phyloP scores from a whole-genome alignment of 64 coral and sea anemone genomes.

The Montipora capricornis region DNA sequence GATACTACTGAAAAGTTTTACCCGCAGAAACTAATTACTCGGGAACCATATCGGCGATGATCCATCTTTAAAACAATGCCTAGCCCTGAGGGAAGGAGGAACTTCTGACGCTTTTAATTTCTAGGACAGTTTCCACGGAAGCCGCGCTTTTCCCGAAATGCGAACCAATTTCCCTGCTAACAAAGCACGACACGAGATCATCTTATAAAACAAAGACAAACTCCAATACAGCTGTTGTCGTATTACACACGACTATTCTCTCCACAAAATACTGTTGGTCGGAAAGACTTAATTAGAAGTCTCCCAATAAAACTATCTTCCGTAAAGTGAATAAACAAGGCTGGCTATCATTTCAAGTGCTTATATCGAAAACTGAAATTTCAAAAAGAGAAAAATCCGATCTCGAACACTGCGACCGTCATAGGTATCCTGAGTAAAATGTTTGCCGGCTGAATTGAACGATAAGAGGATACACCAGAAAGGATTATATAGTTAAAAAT shows the following conservation, averaged over 20 bases:
- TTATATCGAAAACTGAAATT: constrained; percentile 22
- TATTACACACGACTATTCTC: constrained; percentile 36
- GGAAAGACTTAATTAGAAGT: constrained; percentile 60
- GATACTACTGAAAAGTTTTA: constrained; percentile 32
- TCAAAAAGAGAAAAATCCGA: too few species aligned
- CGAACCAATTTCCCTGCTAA: constrained; percentile 43
- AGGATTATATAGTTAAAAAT: constrained; percentile 7
- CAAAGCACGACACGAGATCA: constrained; percentile 51
- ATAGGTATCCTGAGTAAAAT: neutral
- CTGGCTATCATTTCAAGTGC: neutral
- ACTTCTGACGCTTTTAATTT: constrained; percentile 12
- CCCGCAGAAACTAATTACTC: constrained; percentile 43
- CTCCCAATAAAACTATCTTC: constrained; percentile 38
- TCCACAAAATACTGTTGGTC: constrained; percentile 41
- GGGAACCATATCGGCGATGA: neutral
- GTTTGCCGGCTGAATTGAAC: neutral
- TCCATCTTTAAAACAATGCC: neutral
- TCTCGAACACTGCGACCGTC: neutral
- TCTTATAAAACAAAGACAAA: constrained; percentile 22
- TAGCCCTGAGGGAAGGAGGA: constrained; percentile 5
- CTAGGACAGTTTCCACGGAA: constrained; percentile 36
- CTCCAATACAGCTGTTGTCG: constrained; percentile 39
- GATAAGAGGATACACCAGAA: constrained; percentile 15
- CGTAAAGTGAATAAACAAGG: constrained; percentile 43
- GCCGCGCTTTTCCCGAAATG: neutral